Conservation (phyloP, 2,797 vertebrate genomes). For the Melanotaenia parkinsoni region DNA sequence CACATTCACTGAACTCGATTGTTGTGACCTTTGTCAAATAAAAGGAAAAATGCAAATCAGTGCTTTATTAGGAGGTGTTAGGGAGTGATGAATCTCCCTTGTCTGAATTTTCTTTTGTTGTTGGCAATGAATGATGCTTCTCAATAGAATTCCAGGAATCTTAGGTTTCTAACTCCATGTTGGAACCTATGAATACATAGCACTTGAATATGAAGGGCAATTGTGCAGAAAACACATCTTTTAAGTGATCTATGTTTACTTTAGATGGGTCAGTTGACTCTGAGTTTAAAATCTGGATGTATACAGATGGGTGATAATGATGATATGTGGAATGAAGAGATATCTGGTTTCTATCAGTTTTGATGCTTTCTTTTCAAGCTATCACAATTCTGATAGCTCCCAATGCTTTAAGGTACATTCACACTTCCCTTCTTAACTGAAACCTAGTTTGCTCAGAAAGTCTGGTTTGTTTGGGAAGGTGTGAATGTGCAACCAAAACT, state of each 20-base stretch:
- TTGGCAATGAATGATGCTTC: background rate
- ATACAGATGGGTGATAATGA: background rate
- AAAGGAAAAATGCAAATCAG: no score
- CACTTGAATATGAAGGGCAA: background rate
- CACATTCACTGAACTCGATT: background rate
- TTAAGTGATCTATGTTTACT: background rate
- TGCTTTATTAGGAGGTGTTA: background rate
- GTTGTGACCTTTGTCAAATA: no score
- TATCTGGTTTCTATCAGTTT: background rate
- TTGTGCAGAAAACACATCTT: background rate
- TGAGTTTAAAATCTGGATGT: background rate
- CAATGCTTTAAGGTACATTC: background rate
- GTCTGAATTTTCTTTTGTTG: background rate
- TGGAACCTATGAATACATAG: background rate
- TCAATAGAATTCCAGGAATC: background rate
- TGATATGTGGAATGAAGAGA: background rate
- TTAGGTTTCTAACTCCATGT: background rate
- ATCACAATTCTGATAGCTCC: background rate
- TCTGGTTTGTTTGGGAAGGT: background rate
- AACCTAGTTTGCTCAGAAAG: background rate
- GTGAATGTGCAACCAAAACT: background rate
- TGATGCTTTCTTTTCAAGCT: background rate
- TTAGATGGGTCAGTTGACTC: background rate
- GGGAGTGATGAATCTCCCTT: background rate
- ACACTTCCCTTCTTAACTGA: background rate